Percentiles rank a stretch among this genome's conserved stretches.
These are phyloP conservation scores for Cosmia pyralina DNA, from an alignment of 2,888 invertebrate genomes.

Conservation along the genomic window DNA sequence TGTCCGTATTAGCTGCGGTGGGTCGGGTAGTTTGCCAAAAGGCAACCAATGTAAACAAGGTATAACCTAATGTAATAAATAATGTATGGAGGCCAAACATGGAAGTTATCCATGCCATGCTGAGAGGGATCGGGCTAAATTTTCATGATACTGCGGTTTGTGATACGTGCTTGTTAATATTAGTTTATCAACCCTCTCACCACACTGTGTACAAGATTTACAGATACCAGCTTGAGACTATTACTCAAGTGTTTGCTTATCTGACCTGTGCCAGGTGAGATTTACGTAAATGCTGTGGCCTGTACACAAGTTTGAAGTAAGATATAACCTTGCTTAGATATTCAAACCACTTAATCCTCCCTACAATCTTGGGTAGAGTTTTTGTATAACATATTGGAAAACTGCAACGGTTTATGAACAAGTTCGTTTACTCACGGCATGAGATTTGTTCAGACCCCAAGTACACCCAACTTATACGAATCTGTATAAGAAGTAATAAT, in stretches of 20 bases:
- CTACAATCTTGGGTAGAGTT: constrained; percentile 11
- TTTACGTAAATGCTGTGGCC: constrained; percentile 33
- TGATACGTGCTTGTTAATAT: constrained; percentile 87
- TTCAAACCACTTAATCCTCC: constrained; percentile 25
- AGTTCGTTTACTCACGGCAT: constrained; percentile 52
- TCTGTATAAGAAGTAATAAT: constrained; percentile 84
- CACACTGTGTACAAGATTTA: constrained; percentile 82
- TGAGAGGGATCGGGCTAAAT: constrained; percentile 85
- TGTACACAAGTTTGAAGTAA: constrained; percentile 36
- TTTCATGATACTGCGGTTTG: constrained; percentile 89
- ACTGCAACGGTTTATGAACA: constrained; percentile 49
- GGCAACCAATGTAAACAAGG: constrained; percentile 84
- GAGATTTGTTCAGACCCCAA: constrained; percentile 53
- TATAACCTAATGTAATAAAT: constrained; percentile 86
- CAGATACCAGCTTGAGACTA: constrained; percentile 76
- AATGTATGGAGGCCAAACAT: constrained; percentile 87
- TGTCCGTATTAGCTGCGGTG: constrained; percentile 75
- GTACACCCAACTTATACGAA: constrained; percentile 61
- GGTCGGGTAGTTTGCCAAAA: constrained; percentile 79
- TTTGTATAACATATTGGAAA: constrained; percentile 42
- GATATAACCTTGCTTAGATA: constrained; percentile 16
- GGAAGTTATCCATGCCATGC: constrained; percentile 84
- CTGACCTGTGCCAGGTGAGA: constrained; percentile 50
- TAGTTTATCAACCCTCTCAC: constrained; percentile 86
- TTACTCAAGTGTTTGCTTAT: constrained; percentile 69